A percentile compares a stretch with the other conserved stretches of the same genome.
Conservation (phyloP, 37 sponge, comb jelly and placozoan genomes). For the Mnemiopsis leidyi region DNA sequence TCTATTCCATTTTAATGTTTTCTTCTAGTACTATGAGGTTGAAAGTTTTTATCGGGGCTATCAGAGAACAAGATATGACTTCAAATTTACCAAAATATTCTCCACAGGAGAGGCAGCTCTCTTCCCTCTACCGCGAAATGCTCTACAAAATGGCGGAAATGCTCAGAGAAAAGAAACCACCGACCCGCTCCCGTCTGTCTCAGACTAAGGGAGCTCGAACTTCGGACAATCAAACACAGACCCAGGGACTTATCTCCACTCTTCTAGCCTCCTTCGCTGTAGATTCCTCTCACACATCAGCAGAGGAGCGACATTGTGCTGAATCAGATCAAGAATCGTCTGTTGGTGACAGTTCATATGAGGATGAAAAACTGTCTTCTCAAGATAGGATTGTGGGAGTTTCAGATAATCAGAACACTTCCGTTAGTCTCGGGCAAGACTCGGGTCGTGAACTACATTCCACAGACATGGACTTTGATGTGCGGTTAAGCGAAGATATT, state of each 20-base stretch:
- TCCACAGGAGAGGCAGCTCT: background rate
- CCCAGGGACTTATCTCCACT: background rate
- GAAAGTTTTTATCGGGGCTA: too few relatives aligned
- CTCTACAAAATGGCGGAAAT: background rate
- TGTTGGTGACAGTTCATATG: background rate
- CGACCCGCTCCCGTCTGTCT: background rate
- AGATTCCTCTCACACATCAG: background rate
- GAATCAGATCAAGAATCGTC: background rate
- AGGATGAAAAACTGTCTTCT: too few relatives aligned
- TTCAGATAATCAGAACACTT: background rate
- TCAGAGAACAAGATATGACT: background rate
- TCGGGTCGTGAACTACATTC: background rate
- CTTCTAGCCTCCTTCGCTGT: conserved; percentile 10
- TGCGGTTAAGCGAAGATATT: background rate
- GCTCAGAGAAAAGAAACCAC: background rate
- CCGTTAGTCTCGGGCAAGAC: background rate
- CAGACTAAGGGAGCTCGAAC: background rate
- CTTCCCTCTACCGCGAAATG: background rate
- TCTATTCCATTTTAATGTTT: too few relatives aligned
- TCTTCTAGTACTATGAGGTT: too few relatives aligned
- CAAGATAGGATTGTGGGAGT: background rate
- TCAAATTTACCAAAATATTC: background rate
- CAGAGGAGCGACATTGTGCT: background rate
- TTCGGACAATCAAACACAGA: background rate
- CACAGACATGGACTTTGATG: background rate